A percentile compares a stretch with the other conserved stretches of the same genome.
Conservation (phyloP, 2,113 vertebrate genomes). For the Siniperca knerii region DNA sequence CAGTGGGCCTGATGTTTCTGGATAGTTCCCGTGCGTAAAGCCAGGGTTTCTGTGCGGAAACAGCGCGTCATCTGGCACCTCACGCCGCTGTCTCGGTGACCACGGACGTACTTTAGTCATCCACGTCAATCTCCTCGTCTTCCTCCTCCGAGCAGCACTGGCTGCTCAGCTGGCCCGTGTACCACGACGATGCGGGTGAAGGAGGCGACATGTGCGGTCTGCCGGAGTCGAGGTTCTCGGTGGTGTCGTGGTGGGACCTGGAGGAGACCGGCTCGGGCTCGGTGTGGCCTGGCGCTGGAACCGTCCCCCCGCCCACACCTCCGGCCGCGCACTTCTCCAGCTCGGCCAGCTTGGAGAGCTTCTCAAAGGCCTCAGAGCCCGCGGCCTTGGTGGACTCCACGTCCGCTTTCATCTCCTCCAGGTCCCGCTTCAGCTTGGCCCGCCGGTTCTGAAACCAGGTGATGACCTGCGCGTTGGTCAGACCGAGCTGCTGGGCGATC, state of each 20-base stretch:
- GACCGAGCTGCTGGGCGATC: slow-evolving; percentile 51
- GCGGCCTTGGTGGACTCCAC: slow-evolving; percentile 88
- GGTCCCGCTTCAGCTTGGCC: slow-evolving; percentile 51
- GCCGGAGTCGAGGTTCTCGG: slow-evolving; percentile 58
- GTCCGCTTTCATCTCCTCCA: slow-evolving; percentile 57
- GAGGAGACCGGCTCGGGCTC: slow-evolving; percentile 67
- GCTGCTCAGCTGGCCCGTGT: slow-evolving; percentile 86
- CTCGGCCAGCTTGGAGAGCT: slow-evolving; percentile 90
- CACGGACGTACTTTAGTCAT: slow-evolving; percentile 83
- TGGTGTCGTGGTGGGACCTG: slow-evolving; percentile 59
- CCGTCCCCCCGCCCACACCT: slow-evolving; percentile 61
- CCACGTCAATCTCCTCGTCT: slow-evolving; percentile 93
- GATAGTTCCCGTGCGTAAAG: background rate
- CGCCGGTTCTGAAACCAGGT: slow-evolving; percentile 56
- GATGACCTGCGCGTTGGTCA: slow-evolving; percentile 53
- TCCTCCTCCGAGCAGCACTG: slow-evolving; percentile 91
- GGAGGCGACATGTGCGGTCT: slow-evolving; percentile 81
- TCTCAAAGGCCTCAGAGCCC: slow-evolving; percentile 86
- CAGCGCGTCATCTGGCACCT: slow-evolving; percentile 11
- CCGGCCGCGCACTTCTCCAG: slow-evolving; percentile 86
- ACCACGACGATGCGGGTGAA: slow-evolving; percentile 82
- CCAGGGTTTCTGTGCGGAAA: background rate
- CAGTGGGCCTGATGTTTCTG: background rate
- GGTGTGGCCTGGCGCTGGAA: slow-evolving; percentile 71
- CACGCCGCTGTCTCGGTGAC: background rate